Percentiles rank a stretch among this genome's conserved stretches.
Conservation (phyloP, 1,140 invertebrate species). For the Philaenus spumarius region DNA sequence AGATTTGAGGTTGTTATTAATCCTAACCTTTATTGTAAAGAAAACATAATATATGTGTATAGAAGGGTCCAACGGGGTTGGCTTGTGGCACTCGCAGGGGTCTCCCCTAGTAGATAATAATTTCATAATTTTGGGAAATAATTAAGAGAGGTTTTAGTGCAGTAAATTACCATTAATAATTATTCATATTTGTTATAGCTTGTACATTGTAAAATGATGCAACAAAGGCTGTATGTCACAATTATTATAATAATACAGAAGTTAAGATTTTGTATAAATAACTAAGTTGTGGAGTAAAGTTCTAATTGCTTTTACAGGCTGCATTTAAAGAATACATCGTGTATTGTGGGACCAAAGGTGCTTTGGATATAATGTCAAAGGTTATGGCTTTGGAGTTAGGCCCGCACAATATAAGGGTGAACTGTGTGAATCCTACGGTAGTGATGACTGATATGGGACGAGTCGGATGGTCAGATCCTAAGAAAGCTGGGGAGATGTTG, state of each 20-base stretch:
- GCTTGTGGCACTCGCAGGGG: no score
- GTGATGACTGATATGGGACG: slow-evolving; percentile 84
- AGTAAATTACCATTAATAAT: no score
- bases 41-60: no score
- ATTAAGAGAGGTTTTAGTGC: no score
- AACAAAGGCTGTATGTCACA: not conserved
- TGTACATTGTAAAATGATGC: not conserved
- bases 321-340: slow-evolving; percentile 69
- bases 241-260: not conserved
- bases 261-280: not conserved
- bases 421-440: slow-evolving; percentile 85
- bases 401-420: slow-evolving; percentile 76
- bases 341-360: slow-evolving; percentile 62
- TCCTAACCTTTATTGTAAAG: no score
- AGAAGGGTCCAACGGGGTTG: no score
- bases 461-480: slow-evolving; percentile 74
- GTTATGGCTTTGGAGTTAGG: slow-evolving; percentile 83
- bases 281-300: not conserved
- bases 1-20: no score
- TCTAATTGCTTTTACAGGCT: slow-evolving; percentile 34
- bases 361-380: slow-evolving; percentile 53
- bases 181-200: no score
- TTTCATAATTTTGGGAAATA: no score
- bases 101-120: no score
- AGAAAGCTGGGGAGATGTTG: slow-evolving; percentile 59